Percentiles rank a stretch among this genome's conserved stretches.
Evolutionary conservation across 64 coral and sea anemone genomes (phyloP).

Genomic region (Montipora efflorescens): DNA sequence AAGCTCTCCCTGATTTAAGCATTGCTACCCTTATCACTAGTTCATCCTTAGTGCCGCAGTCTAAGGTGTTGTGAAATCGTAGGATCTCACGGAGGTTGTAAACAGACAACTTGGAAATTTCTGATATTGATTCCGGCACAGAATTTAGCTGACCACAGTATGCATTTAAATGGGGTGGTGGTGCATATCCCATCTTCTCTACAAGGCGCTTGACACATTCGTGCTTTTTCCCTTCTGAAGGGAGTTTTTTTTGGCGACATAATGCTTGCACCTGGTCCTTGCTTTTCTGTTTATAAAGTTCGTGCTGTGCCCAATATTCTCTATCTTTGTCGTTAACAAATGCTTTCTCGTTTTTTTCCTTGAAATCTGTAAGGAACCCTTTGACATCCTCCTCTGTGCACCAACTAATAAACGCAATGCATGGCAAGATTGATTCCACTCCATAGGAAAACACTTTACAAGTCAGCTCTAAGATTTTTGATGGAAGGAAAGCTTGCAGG

Average conservation of each 20-base stretch:
- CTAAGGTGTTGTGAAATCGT: not conserved
- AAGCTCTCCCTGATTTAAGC: not conserved
- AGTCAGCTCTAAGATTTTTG: constrained; percentile 15
- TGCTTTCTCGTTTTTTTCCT: constrained; percentile 2
- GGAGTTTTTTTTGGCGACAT: not conserved
- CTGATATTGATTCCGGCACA: not conserved
- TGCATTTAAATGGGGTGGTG: not conserved
- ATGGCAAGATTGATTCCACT: constrained; percentile 1
- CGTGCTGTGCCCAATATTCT: constrained; percentile 4
- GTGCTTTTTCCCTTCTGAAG: not conserved
- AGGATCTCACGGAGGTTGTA: constrained; percentile 1
- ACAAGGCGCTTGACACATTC: constrained; percentile 10
- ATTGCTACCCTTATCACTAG: not conserved
- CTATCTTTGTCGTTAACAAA: constrained; percentile 18
- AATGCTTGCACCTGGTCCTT: not conserved
- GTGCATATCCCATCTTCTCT: not conserved
- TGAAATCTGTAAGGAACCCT: not conserved
- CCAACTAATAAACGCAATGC: not conserved
- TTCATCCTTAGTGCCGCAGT: not conserved
- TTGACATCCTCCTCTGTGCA: not conserved
- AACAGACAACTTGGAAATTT: not conserved
- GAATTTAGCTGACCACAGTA: not conserved
- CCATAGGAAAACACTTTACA: constrained; percentile 9
- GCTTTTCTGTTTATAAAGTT: not conserved
- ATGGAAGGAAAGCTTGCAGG: constrained; percentile 23